Conservation (phyloP, 2,888 invertebrate genomes). For the Leptopilina drosophilae region DNA sequence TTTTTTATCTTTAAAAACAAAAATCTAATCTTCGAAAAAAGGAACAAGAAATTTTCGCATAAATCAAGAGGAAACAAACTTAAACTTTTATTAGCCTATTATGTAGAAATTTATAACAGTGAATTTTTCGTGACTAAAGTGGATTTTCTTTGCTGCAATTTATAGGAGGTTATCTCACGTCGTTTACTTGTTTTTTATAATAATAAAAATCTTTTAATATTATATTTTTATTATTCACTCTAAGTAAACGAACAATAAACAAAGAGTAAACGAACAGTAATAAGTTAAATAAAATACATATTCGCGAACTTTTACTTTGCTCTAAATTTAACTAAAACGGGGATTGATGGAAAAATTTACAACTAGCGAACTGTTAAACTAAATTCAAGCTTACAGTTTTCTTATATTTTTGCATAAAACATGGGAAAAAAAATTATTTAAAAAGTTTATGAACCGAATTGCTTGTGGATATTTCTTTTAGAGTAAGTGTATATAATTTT, state of each 20-base stretch:
- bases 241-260: too few species aligned
- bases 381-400: not conserved
- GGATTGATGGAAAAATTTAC: not conserved
- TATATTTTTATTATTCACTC: too few species aligned
- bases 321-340: too few species aligned
- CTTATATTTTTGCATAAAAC: not conserved
- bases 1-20: not conserved
- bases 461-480: conserved; percentile 14
- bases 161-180: not conserved
- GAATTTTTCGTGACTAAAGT: conserved; percentile 16
- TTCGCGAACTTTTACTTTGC: too few species aligned
- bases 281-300: too few species aligned
- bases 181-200: not conserved
- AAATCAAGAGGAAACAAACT: conserved; percentile 7
- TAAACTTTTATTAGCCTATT: conserved; percentile 15
- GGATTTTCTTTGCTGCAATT: not conserved
- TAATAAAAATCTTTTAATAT: too few species aligned
- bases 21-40: not conserved
- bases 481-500: conserved; percentile 26
- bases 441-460: conserved; percentile 3
- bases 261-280: too few species aligned
- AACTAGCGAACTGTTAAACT: not conserved
- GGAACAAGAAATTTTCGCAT: not conserved
- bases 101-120: conserved; percentile 7
- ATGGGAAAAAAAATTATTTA: not conserved